phyloP scores from a whole-genome alignment of 2,888 invertebrate species.

The Drosophila trichaetosa region DNA sequence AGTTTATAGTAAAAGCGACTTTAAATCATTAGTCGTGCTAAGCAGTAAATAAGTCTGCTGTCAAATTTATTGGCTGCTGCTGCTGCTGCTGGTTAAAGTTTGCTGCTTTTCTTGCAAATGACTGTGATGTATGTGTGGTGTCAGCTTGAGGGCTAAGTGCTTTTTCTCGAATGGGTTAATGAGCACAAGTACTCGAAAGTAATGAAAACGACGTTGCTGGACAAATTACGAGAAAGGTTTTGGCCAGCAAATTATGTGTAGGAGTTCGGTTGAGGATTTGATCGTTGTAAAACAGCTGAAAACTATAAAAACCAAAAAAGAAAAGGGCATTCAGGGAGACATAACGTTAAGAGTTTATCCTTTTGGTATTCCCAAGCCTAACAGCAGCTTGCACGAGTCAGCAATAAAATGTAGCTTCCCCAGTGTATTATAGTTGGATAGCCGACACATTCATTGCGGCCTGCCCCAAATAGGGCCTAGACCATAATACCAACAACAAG shows the following conservation, averaged over 20 bases:
- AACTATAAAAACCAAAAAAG: background rate
- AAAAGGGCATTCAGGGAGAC: background rate
- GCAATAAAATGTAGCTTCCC: constrained; percentile 26
- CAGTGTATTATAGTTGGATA: constrained; percentile 14
- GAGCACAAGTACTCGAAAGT: constrained; percentile 25
- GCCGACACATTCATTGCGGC: constrained; percentile 23
- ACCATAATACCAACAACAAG: constrained; percentile 38
- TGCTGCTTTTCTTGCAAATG: constrained; percentile 30
- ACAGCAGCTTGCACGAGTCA: constrained; percentile 17
- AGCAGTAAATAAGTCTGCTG: constrained; percentile 36
- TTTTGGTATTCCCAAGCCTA: constrained; percentile 6
- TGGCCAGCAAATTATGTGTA: background rate
- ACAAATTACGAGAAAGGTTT: constrained; percentile 21
- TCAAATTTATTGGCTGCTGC: constrained; percentile 56
- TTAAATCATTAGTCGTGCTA: constrained; percentile 64
- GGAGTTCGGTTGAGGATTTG: constrained; percentile 1
- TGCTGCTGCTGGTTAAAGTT: constrained; percentile 14
- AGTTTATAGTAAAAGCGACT: constrained; percentile 44
- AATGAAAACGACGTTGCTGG: constrained; percentile 12
- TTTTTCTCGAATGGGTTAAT: constrained; percentile 41
- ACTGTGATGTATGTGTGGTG: constrained; percentile 42
- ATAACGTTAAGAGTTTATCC: background rate
- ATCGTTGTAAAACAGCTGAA: background rate
- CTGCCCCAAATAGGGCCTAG: constrained; percentile 43
- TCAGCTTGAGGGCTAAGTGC: constrained; percentile 53